Evolutionary conservation across 2,888 invertebrate genomes (phyloP).

Genomic region (Crepidodera aurea): DNA sequence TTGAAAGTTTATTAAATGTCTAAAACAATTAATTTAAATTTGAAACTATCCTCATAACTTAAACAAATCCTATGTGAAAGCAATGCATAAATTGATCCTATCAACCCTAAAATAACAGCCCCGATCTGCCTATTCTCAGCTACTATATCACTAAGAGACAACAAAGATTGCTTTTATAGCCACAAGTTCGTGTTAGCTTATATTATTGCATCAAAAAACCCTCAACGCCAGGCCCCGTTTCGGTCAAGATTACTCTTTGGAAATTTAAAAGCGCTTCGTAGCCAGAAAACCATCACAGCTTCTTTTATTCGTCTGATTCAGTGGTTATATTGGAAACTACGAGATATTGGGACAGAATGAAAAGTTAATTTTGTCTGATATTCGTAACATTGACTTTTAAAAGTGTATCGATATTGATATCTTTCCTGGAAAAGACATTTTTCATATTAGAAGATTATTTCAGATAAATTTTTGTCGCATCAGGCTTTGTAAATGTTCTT

Average conservation of each 20-base stretch:
- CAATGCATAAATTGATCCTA: too few relatives aligned
- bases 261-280: neutral
- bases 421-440: too few relatives aligned
- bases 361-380: neutral
- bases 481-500: too few relatives aligned
- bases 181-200: neutral
- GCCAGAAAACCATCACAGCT: neutral
- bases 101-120: too few relatives aligned
- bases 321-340: neutral
- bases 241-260: neutral
- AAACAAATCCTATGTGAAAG: too few relatives aligned
- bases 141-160: neutral
- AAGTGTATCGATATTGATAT: neutral
- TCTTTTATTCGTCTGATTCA: neutral
- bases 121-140: too few relatives aligned
- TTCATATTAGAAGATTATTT: too few relatives aligned
- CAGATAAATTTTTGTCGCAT: too few relatives aligned
- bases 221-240: neutral
- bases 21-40: too few relatives aligned
- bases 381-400: neutral
- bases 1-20: too few relatives aligned
- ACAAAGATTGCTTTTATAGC: neutral
- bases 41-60: too few relatives aligned
- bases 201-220: neutral
- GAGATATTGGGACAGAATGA: neutral